phyloP scores from a whole-genome alignment of 2,888 invertebrate genomes.

The Acrocyrtus sp. region DNA sequence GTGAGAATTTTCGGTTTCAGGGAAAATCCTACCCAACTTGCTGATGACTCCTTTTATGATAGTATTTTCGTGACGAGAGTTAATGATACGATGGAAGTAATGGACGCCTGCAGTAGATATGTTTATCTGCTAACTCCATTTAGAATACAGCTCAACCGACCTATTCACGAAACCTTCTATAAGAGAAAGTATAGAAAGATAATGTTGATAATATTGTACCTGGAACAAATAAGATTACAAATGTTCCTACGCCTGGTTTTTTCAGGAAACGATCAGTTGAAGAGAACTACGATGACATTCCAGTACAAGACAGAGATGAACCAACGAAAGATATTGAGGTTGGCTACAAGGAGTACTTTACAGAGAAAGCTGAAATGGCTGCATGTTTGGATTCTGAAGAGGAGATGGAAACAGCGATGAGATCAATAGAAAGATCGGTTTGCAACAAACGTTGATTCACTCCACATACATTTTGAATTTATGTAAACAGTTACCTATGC shows the following conservation, averaged over 20 bases:
- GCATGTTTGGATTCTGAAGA: too few relatives aligned
- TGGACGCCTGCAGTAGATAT: slow-evolving; percentile 45
- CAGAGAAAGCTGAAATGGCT: too few relatives aligned
- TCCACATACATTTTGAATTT: too few relatives aligned
- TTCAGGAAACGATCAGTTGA: slow-evolving; percentile 22
- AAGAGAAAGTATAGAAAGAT: slow-evolving; percentile 6
- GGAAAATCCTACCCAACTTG: slow-evolving; percentile 25
- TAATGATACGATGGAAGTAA: slow-evolving; percentile 41
- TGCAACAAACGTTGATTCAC: too few relatives aligned
- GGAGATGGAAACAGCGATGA: too few relatives aligned
- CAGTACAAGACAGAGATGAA: too few relatives aligned
- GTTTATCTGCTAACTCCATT: slow-evolving; percentile 41
- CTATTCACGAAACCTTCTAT: slow-evolving; percentile 31
- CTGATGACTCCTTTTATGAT: slow-evolving; percentile 30
- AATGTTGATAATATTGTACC: too few relatives aligned
- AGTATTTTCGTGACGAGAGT: slow-evolving; percentile 40
- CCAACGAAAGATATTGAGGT: too few relatives aligned
- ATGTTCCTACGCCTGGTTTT: neutral
- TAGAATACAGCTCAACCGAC: slow-evolving; percentile 31
- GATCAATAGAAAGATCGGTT: too few relatives aligned
- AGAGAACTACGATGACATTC: neutral
- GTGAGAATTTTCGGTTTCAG: neutral
- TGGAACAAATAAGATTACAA: neutral
- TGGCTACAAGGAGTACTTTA: too few relatives aligned
- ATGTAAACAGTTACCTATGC: too few relatives aligned